These are phyloP conservation scores for Yponomeuta cagnagella DNA, from an alignment of 2,888 invertebrate species.

Conservation along the genomic window DNA sequence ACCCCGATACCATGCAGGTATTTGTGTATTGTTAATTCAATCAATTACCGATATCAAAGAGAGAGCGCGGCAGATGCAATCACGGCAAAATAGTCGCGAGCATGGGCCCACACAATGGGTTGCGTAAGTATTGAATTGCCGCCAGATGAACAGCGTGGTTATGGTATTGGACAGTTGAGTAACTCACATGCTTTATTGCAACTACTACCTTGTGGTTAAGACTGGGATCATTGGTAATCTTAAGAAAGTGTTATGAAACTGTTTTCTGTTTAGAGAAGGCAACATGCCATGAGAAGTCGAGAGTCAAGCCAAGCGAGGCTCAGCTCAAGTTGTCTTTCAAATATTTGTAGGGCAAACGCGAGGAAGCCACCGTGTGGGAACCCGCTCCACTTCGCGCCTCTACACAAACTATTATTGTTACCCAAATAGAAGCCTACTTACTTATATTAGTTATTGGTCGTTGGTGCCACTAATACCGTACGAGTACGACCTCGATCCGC, in stretches of 20 bases:
- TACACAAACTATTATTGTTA: conserved; percentile 17
- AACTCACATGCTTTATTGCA: conserved; percentile 6
- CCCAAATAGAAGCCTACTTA: conserved; percentile 15
- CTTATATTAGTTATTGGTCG: neutral
- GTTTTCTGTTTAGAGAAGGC: no score
- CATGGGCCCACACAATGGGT: conserved; percentile 39
- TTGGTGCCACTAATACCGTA: neutral
- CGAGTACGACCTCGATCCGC: conserved; percentile 8
- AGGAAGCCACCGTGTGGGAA: conserved; percentile 17
- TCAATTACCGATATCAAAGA: conserved; percentile 25
- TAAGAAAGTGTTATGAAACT: neutral
- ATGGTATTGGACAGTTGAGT: conserved; percentile 14
- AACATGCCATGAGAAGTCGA: no score
- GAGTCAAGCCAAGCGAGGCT: neutral
- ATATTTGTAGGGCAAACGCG: conserved; percentile 19
- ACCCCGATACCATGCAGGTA: neutral
- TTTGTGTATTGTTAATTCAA: neutral
- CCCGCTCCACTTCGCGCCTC: conserved; percentile 17
- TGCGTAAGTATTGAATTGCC: conserved; percentile 38
- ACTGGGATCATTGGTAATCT: neutral
- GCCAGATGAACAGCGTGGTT: conserved; percentile 25
- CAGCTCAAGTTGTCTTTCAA: conserved; percentile 8
- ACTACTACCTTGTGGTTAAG: neutral
- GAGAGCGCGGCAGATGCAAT: conserved; percentile 47
- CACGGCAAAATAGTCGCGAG: conserved; percentile 3